Base-by-base conservation (phyloP, 2,797 vertebrate genomes). In the Typhlichthys eigenmanni region DNA sequence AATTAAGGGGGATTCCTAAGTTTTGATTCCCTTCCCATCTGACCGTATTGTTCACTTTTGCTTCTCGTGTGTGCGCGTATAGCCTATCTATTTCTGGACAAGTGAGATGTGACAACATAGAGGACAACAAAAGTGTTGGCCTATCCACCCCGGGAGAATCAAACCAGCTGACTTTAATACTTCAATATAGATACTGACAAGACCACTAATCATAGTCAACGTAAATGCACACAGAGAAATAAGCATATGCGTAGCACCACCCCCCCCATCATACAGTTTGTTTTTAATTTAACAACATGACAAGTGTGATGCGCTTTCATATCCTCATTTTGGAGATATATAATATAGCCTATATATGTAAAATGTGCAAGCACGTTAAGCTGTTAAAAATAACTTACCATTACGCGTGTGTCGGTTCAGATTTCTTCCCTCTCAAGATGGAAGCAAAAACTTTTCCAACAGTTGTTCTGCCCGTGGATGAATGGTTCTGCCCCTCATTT, bases 71-170 rank as follows among this genome's bases (percentile, higher is more conserved):
- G 53, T 68, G 75, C 64, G 61, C 68, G 46, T 76, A 69, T 63
- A 53, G 8, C 13, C 16, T 46, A 9, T 85, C 86, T 89, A 88
- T 87, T 90, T 89, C 79, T 84, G 79, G 83, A 88, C 76, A 83
- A 79, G 81, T 83, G 77, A 85, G 80, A 82, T 69, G 81, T 86
- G 79, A 82, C 78, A 83, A 84, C 72, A 82, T 84, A 79, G 71
- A 85, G 83, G 74, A 79, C 67, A 70, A 79, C 58, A 84, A 72
- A 82, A 85, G 54, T 64, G 71, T 29, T 29, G 24, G 24, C 24
- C 24, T 29, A 73, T 68, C 66, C 62, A 75, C 51, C 64, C 78
- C 12, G 47, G 68, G 64, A 85, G 73, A 79, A 86, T 51, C 57
- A 68, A 60, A 76, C 76, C 82, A 87, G 83, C 84, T 75, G 71